Evolutionary conservation across 2,113 vertebrate genomes (phyloP).

Genomic region (Actenoides lindsayi): DNA sequence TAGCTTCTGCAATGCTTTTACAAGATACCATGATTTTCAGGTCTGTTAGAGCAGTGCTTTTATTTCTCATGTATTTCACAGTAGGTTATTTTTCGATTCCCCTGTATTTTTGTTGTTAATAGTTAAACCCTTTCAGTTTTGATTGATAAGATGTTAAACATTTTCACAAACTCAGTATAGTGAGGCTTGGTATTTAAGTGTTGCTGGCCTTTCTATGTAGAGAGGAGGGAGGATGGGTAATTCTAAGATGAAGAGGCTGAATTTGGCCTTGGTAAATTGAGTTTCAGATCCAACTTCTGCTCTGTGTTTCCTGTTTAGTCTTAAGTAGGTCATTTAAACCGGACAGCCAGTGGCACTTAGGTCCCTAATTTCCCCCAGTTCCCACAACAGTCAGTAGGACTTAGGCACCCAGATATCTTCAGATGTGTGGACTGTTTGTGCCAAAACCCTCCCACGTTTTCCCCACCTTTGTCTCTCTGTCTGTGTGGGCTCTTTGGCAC

Average conservation of each 20-base stretch:
- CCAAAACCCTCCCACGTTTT: neutral
- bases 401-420: neutral
- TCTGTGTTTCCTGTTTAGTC: neutral
- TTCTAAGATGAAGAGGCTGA: neutral
- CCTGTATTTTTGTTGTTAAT: neutral
- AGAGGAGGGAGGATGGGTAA: neutral
- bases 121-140: neutral
- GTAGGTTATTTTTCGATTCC: neutral
- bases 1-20: neutral
- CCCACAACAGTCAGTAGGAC: neutral
- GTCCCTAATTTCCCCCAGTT: neutral
- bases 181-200: neutral
- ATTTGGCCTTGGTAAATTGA: neutral
- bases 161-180: neutral
- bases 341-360: neutral
- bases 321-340: neutral
- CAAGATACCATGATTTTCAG: neutral
- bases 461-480: neutral
- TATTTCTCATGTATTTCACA: neutral
- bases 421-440: neutral
- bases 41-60: neutral
- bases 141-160: neutral
- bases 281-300: neutral
- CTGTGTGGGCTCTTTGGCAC: neutral
- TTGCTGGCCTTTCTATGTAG: neutral